A percentile compares a stretch with the other conserved stretches of the same genome.
These are phyloP conservation scores for Pomacea canaliculata DNA, from an alignment of 2,888 invertebrate genomes.

Conservation along the genomic window DNA sequence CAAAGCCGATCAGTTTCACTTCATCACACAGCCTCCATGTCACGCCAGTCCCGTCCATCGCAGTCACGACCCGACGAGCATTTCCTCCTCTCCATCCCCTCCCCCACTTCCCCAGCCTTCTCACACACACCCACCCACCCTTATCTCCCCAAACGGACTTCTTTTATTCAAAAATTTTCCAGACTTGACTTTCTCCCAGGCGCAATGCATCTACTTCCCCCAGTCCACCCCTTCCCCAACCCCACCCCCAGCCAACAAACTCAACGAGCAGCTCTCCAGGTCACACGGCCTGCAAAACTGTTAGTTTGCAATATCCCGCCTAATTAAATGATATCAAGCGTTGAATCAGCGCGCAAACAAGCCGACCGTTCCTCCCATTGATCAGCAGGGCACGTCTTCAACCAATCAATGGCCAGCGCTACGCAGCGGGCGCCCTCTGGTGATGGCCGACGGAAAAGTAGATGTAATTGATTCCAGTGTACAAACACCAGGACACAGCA, in stretches of 20 bases:
- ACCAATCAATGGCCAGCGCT: neutral
- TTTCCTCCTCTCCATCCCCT: no score
- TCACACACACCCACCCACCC: neutral
- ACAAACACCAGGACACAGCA: neutral
- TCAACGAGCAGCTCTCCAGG: neutral
- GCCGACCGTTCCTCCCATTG: constrained; percentile 5
- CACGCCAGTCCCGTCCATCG: neutral
- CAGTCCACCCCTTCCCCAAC: no score
- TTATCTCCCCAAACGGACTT: no score
- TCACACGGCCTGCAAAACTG: neutral
- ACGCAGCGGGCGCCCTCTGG: neutral
- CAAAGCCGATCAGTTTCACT: constrained; percentile 6
- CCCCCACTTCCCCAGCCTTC: neutral
- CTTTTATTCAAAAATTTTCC: no score
- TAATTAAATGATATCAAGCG: constrained; percentile 17
- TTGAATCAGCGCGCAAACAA: constrained; percentile 11
- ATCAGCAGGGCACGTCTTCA: neutral
- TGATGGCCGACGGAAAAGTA: neutral
- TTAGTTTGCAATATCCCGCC: constrained; percentile 9
- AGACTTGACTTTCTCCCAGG: no score
- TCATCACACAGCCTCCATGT: neutral
- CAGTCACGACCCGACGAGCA: neutral
- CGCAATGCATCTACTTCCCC: no score
- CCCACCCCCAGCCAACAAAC: neutral
- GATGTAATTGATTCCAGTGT: constrained; percentile 2